These are phyloP conservation scores for Kryphioiulus occultus DNA, from an alignment of 2,888 invertebrate genomes.

Conservation along the genomic window DNA sequence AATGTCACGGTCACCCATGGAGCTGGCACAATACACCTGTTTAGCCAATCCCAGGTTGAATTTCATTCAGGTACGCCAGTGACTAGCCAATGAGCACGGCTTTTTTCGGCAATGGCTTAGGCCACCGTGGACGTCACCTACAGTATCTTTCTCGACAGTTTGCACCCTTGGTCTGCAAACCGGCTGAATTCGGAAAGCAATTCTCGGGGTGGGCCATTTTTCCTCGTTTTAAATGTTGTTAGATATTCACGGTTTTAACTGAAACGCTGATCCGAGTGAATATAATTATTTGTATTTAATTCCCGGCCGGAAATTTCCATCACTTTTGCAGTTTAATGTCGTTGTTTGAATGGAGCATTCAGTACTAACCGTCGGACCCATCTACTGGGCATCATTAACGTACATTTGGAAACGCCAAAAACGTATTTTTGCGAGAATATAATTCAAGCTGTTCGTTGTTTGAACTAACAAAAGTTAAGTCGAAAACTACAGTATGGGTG, in stretches of 20 bases:
- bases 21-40: background rate
- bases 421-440: too few species aligned
- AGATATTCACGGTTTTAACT: background rate
- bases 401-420: too few species aligned
- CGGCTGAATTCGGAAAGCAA: background rate
- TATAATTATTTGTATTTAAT: background rate
- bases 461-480: too few species aligned
- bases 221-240: background rate
- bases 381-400: too few species aligned
- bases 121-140: background rate
- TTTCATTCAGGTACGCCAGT: background rate
- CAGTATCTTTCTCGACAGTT: background rate
- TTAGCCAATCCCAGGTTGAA: constrained; percentile 6
- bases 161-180: background rate
- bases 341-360: background rate
- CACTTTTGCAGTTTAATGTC: background rate
- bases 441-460: too few species aligned
- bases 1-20: constrained; percentile 43
- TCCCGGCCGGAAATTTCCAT: constrained; percentile 7
- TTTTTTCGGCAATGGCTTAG: background rate
- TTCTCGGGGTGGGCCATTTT: background rate
- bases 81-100: background rate
- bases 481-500: too few species aligned
- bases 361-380: too few species aligned
- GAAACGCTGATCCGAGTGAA: background rate